Base-by-base conservation (phyloP, 2,113 vertebrate species). In the Osmerus mordax region DNA sequence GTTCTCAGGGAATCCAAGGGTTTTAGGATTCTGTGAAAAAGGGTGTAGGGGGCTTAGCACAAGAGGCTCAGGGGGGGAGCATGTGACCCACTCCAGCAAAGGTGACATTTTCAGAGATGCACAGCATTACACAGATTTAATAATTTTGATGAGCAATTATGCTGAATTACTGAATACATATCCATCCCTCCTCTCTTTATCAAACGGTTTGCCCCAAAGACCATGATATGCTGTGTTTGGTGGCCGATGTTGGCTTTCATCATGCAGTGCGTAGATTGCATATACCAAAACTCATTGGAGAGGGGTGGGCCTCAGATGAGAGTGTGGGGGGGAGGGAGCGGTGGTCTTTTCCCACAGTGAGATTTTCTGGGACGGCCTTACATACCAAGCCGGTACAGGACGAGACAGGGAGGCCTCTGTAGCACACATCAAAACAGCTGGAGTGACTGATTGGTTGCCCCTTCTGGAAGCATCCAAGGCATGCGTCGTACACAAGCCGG, bases 351-450 rank as follows among this genome's bases (percentile, higher is more conserved):
- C 87, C 86, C 84, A 74, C 86, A 88, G 75, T 70, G 72, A 47
- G 78, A 75, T 81, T 87, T 86, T 85, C 87, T 81, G 83, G 79
- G 87, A 83, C 25, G 25, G 83, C 83, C 70, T 77, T 74, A 72
- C 79, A 84, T 88, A 81, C 78, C 73, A 70, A 52, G 70, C 67
- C 19, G 41, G 59, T 75, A 70, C 25, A 25, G 15, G 72, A 47
- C 9, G 67, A 81, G 77, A 87, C 75, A 86, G 82, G 76, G 69
- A 80, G 81, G 79, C 83, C 85, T 86, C 79, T 89, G 80, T 85
- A 79, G 65, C 87, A 68, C 75, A 87, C 79, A 86, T 87, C 82
- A 81, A 86, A 89, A 88, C 85, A 87, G 83, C 87, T 87, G 85
- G 85, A 87, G 76, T 87, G 83, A 89, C 87, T 86, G 87, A 89